Conservation (phyloP, 2,113 vertebrate species). For the Chamaea fasciata region DNA sequence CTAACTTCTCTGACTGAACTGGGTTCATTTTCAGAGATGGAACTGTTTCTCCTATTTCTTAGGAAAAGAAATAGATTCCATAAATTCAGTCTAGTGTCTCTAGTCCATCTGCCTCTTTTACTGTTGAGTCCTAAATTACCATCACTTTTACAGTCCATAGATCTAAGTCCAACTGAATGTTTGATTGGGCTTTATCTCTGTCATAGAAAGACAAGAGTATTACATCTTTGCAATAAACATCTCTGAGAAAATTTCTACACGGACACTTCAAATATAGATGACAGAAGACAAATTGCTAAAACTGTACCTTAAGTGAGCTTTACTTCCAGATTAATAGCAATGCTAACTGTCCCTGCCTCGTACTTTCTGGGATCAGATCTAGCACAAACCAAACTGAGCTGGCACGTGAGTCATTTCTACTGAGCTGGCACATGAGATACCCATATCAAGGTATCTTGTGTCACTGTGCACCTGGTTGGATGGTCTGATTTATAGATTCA, state of each 20-base stretch:
- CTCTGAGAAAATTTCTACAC: background rate
- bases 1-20: background rate
- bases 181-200: background rate
- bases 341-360: background rate
- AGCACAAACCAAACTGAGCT: background rate
- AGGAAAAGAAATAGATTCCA: background rate
- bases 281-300: background rate
- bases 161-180: background rate
- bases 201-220: background rate
- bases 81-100: background rate
- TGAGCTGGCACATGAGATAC: background rate
- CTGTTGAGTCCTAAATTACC: background rate
- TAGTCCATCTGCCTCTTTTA: background rate
- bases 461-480: background rate
- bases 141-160: background rate
- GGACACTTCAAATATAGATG: background rate
- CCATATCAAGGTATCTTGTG: background rate
- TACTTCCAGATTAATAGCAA: background rate
- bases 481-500: background rate
- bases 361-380: background rate
- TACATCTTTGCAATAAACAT: background rate
- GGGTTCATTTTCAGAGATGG: background rate
- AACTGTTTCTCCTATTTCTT: background rate
- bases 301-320: background rate
- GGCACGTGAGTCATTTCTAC: background rate